Base-by-base conservation (phyloP, 2,797 vertebrate species). In the Pachyuromys duprasi region DNA sequence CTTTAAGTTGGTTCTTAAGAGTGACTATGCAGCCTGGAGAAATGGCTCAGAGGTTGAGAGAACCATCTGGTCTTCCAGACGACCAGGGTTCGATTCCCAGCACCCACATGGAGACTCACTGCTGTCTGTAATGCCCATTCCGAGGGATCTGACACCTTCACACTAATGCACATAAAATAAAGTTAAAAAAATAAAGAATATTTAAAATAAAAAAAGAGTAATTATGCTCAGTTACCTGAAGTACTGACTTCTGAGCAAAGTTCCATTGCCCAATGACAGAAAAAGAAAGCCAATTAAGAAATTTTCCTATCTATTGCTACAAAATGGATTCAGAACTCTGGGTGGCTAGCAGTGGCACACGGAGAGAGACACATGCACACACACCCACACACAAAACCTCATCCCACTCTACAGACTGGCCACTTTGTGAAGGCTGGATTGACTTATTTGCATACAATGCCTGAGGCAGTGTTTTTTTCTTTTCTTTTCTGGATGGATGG, bases 1-100 rank as follows among this genome's bases (percentile, higher is more conserved):
- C 70, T 92, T 86, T 82, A 0, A 79, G 79, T 72, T 93, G 70
- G 75, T 90, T 89, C n/a, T 67, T 70, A 70, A 82, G 83, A 67
- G 24, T 18, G 33, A 89, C 57, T 75, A 49, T 69, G 55, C 28
- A 2, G 49, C 49, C 49, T 49, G 49, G 49, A 49, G 1, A 49
- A 49, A 49, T 49, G 49, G 49, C 49, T 49, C 49, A 49, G 49
- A 49, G 49, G 49, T 49, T 49, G 11, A 49, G 49, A 49, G 49
- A 49, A 11, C 49, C 49, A 49, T 49, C 49, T 49, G 49, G 8
- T 49, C 9, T 49, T 49, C 49, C 49, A 9, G 49, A 49, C 8
- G 49, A 49, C 9, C 49, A 8, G 9, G 49, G 49, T 49, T 49
- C 49, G 49, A 49, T 49, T 49, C 49, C 49, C 9, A 49, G 11